These are phyloP conservation scores for Spinibarbus caldwelli DNA, from an alignment of 2,797 vertebrate genomes.

Conservation along the genomic window DNA sequence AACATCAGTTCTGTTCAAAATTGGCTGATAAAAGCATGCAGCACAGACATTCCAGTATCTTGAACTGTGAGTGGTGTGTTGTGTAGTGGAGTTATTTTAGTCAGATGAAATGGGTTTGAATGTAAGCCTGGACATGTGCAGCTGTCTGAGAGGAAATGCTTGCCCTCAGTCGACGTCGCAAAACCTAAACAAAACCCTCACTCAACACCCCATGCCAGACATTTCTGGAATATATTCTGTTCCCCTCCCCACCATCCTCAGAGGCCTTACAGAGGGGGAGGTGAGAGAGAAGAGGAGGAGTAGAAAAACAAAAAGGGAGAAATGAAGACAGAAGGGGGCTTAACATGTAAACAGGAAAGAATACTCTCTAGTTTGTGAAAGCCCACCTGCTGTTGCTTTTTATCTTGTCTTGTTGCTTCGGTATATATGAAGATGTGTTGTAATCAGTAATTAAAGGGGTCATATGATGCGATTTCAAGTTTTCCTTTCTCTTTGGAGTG, in stretches of 20 bases:
- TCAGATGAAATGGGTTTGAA: neutral
- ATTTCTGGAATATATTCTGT: constrained; percentile 79
- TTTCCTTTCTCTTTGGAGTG: too few relatives aligned
- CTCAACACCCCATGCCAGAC: constrained; percentile 65
- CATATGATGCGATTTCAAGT: too few relatives aligned
- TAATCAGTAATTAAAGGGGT: neutral
- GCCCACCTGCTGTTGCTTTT: constrained; percentile 19
- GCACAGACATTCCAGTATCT: constrained; percentile 1
- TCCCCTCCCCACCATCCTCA: constrained; percentile 63
- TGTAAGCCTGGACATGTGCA: constrained; percentile 16
- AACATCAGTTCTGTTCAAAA: constrained; percentile 7
- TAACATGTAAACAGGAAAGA: neutral
- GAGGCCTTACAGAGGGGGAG: constrained; percentile 70
- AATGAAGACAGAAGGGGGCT: constrained; percentile 8
- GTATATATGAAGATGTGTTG: neutral
- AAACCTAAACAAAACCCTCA: constrained; percentile 71
- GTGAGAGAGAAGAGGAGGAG: neutral
- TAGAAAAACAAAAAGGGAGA: neutral
- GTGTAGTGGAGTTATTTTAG: neutral
- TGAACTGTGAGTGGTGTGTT: neutral
- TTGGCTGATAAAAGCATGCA: neutral
- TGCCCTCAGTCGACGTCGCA: constrained; percentile 54
- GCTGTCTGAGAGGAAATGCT: constrained; percentile 62
- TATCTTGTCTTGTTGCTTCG: neutral
- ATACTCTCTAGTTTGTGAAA: constrained; percentile 13